Evolutionary conservation across 1,140 invertebrate genomes (phyloP).

Genomic region (Drosophila sp.): DNA sequence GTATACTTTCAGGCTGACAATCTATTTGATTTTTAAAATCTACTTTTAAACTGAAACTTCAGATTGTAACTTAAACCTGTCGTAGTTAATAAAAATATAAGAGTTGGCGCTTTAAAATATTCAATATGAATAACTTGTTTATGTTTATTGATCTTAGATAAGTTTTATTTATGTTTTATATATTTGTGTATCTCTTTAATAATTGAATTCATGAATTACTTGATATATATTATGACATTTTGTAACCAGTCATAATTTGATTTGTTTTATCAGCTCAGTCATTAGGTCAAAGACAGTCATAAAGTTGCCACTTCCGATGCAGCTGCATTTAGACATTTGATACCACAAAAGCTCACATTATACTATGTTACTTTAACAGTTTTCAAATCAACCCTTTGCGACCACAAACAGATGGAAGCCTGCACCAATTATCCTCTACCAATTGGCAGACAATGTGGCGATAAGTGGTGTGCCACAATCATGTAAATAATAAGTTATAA

Average conservation of each 20-base stretch:
- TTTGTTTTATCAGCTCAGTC: not conserved
- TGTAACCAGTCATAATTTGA: no score
- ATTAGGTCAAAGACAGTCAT: slow-evolving; percentile 3
- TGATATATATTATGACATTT: not conserved
- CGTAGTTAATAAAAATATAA: not conserved
- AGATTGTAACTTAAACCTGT: not conserved
- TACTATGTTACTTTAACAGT: slow-evolving; percentile 4
- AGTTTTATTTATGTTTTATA: no score
- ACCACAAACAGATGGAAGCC: slow-evolving; percentile 28
- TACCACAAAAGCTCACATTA: not conserved
- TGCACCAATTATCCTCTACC: slow-evolving; percentile 18
- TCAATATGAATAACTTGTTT: not conserved
- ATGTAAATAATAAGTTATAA: slow-evolving; percentile 65
- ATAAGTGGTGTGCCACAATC: slow-evolving; percentile 6
- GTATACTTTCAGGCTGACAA: slow-evolving; percentile 36
- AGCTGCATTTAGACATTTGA: not conserved
- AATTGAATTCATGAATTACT: no score
- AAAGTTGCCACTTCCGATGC: not conserved
- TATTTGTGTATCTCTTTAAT: no score
- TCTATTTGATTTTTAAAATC: not conserved
- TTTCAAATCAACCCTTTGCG: not conserved
- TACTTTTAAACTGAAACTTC: slow-evolving; percentile 17
- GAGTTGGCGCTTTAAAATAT: not conserved
- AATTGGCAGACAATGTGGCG: slow-evolving; percentile 12
- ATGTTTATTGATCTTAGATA: no score